These are phyloP conservation scores for Planiliza haematocheilus DNA, from an alignment of 2,113 vertebrate genomes.

Conservation along the genomic window DNA sequence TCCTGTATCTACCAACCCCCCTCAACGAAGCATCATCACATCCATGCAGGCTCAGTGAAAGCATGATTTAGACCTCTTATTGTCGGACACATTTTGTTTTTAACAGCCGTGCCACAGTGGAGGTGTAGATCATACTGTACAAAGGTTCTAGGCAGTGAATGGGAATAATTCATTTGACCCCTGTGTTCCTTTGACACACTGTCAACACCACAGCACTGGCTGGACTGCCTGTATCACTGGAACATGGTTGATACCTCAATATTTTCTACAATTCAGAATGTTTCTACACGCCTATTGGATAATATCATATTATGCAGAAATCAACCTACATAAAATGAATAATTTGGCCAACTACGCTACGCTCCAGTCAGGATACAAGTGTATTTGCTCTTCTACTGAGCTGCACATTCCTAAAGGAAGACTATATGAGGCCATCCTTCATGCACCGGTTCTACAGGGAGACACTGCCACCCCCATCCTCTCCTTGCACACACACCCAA, in stretches of 20 bases:
- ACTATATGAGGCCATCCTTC: constrained; percentile 65
- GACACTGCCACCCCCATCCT: constrained; percentile 40
- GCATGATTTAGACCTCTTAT: constrained; percentile 27
- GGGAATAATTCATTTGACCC: constrained; percentile 37
- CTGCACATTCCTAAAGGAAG: constrained; percentile 72
- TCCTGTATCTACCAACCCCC: constrained; percentile 79
- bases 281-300: constrained; percentile 2
- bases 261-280: background rate
- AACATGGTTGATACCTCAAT: constrained; percentile 9
- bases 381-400: constrained; percentile 27
- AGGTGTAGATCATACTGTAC: constrained; percentile 23
- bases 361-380: constrained; percentile 16
- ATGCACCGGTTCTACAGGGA: constrained; percentile 65
- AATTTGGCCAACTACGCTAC: constrained; percentile 24
- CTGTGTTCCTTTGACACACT: constrained; percentile 7
- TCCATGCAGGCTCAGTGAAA: constrained; percentile 51
- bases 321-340: constrained; percentile 13
- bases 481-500: constrained; percentile 34
- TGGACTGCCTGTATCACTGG: constrained; percentile 34
- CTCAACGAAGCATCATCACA: constrained; percentile 66
- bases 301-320: background rate
- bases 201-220: constrained; percentile 16
- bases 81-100: constrained; percentile 31
- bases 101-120: constrained; percentile 49
- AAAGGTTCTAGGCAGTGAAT: constrained; percentile 23